Base-by-base conservation (phyloP, 2,888 invertebrate genomes). In the Lycia hirtaria region DNA sequence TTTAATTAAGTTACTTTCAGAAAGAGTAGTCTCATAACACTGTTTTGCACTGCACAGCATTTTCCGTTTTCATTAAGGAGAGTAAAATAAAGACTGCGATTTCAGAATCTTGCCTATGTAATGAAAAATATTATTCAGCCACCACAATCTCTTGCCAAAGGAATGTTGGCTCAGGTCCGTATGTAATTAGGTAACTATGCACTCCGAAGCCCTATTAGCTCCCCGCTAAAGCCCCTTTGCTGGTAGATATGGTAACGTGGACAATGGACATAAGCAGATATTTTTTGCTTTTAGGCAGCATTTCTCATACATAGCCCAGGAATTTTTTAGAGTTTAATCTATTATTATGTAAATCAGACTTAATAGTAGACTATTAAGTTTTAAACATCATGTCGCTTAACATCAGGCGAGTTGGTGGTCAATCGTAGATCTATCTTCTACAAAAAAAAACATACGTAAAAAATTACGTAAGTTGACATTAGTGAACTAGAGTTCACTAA, bases 101-200 rank as follows among this genome's bases (percentile, higher is more conserved):
- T 22, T 24, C 17, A 30, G 24, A 54, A 40, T 41, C 54, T 54
- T 47, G 53, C 45, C 17, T 40, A 24, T 40, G 19, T 33, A 54
- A 47, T 47, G 40, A 54, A 47, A 54, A 40, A 14, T 40, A 17
- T 40, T 9, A 38, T 40, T 14, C 32, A 40, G 45, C 24, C 2
- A 24, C 43, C 41, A 28, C 28, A 22, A 55, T 37, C 24, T 41
- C 43, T 43, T 55, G 55, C 49, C 55, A 55, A 55, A 43, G 26
- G 33, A 48, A 54, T 47, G 40, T 55, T 49, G 48, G 55, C 55
- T 48, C 20, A 10, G 28, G 10, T 37, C 35, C 48, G 20, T 40
- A 40, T 43, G 44, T 52, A 44, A 37, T 43, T 49, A 55, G 19
- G 15, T 14, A 33, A 45, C 15, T 30, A 24, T 38, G 53, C 43